Percentiles rank a stretch among this genome's conserved stretches.
phyloP scores from a whole-genome alignment of 2,797 vertebrate genomes.

The Acanthornis magna region DNA sequence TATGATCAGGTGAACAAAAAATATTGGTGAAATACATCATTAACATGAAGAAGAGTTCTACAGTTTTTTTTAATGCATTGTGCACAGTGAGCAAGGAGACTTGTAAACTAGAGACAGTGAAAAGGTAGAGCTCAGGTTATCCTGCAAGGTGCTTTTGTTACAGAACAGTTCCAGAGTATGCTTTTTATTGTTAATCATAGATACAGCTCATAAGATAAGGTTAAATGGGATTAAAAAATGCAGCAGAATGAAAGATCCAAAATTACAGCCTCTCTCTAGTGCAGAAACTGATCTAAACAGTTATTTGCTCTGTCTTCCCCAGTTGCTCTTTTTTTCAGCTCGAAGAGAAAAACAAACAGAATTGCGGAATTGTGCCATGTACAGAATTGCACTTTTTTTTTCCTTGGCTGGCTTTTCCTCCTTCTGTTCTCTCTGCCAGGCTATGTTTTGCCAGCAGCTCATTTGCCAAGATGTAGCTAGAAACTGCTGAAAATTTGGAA shows the following conservation, averaged over 20 bases:
- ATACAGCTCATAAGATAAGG: background rate
- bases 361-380: background rate
- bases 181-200: background rate
- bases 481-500: slow-evolving; percentile 47
- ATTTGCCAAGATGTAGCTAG: slow-evolving; percentile 52
- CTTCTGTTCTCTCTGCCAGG: slow-evolving; percentile 40
- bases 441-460: slow-evolving; percentile 53
- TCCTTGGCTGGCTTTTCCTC: slow-evolving; percentile 28
- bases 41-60: background rate
- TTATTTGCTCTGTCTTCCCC: slow-evolving; percentile 5
- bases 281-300: background rate
- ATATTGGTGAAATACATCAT: background rate
- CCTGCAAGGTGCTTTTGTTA: background rate
- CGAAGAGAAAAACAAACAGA: slow-evolving; percentile 31
- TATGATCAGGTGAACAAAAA: background rate
- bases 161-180: background rate
- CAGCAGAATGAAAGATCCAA: background rate
- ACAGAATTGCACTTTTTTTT: slow-evolving; percentile 11
- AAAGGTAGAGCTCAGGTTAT: background rate
- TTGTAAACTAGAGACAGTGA: background rate
- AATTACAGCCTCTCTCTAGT: background rate
- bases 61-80: background rate
- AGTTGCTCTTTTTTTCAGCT: slow-evolving; percentile 37
- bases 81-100: background rate
- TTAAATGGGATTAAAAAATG: background rate